Evolutionary conservation across 2,797 vertebrate genomes (phyloP), one percentile per base, ranked within the genome.

Genomic region (Arnoldichthys spilopterus): DNA sequence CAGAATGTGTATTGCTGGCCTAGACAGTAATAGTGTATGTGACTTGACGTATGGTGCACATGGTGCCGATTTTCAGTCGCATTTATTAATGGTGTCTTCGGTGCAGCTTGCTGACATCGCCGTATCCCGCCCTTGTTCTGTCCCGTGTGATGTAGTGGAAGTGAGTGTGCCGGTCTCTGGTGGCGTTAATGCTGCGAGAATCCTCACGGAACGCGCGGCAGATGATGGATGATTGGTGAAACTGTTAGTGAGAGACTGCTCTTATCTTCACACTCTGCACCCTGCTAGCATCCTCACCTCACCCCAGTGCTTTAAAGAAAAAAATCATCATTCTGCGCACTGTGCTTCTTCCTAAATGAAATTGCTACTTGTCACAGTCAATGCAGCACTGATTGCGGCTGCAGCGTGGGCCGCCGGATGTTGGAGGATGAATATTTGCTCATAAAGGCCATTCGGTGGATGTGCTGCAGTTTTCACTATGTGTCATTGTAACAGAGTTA

Each of bases 281-380:
- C 67, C 73, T 74, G 76, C 74, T 74, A 63, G 58, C 47, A 72
- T 63, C 56, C 24, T 64, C 30, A 37, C 43, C 61, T 58, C n/a
- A 45, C 61, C 68, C 61, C 56, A 37, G 34, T 43, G 40, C 49
- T 67, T 6, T 6, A 47, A 32, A 66, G 32, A 62, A 62, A 13
- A 61, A 72, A 73, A 77, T 75, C 51, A 28, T 40, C 54, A 56
- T 75, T 68, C 56, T 6, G 63, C 18, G 56, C 43, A 49, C 54
- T 54, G 56, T 72, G 40, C 61, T 49, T 51, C 68, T 53, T 54
- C 61, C 66, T 85, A 78, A 64, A 58, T 58, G 62, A 85, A 80
- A 85, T 80, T 76, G 72, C 75, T 78, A 76, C 78, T 78, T 83
- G 81, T 76, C 78, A 81, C 72, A 67, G 58, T 78, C 62, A 80